Evolutionary conservation across 2,113 vertebrate species (phyloP).

Genomic region (Catharus fuscescens): DNA sequence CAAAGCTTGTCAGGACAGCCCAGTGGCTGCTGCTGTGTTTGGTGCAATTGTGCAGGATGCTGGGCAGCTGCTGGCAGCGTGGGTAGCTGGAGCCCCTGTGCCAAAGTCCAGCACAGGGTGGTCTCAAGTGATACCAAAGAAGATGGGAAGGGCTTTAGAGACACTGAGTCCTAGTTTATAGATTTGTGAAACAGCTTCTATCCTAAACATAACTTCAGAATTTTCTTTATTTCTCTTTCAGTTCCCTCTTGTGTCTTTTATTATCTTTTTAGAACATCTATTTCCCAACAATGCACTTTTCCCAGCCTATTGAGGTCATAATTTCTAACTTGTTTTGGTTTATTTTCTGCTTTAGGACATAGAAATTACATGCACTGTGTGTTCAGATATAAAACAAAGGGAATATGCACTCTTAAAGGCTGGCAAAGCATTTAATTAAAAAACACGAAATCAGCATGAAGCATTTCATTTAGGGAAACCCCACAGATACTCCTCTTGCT

Average conservation of each 20-base stretch:
- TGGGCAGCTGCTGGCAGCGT: rapidly evolving
- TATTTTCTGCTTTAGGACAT: neutral
- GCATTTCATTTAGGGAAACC: neutral
- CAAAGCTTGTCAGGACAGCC: neutral
- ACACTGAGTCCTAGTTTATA: neutral
- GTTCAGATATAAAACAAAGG: neutral
- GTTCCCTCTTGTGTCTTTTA: neutral
- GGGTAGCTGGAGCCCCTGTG: neutral
- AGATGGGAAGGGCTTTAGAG: neutral
- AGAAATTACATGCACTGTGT: neutral
- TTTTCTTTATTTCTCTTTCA: neutral
- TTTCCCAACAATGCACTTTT: neutral
- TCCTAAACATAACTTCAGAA: neutral
- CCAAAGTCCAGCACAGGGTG: rapidly evolving
- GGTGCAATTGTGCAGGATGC: too few species aligned
- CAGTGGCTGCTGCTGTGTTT: rapidly evolving
- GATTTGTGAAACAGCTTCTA: neutral
- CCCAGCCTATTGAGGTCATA: neutral
- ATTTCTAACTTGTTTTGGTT: neutral
- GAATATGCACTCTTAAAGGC: neutral
- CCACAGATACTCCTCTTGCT: neutral
- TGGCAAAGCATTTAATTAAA: neutral
- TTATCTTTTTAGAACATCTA: neutral
- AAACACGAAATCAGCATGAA: neutral
- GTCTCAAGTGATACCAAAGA: neutral